phyloP scores from a whole-genome alignment of 1,140 invertebrate genomes.

The Chironomus tepperi region DNA sequence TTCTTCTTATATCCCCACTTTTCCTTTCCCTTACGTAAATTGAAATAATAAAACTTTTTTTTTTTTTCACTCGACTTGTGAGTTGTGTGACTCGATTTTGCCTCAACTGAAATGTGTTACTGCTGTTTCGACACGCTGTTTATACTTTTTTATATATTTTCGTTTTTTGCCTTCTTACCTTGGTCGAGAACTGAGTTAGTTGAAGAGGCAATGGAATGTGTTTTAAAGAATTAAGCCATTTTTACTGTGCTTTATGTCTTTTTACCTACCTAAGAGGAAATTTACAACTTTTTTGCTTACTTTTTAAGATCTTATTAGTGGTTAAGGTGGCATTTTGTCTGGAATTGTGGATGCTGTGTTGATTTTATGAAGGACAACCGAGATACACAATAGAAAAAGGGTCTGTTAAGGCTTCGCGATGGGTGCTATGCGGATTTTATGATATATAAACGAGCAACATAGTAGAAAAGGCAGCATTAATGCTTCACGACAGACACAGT shows the following conservation, averaged over 20 bases:
- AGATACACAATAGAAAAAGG: too few species aligned
- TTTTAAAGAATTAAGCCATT: conserved; percentile 2
- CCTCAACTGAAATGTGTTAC: neutral
- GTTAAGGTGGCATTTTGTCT: too few species aligned
- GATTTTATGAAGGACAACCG: too few species aligned
- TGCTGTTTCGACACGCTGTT: conserved; percentile 16
- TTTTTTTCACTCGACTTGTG: conserved; percentile 6
- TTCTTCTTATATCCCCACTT: neutral
- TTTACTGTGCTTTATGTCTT: conserved; percentile 3
- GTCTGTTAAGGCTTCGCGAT: too few species aligned
- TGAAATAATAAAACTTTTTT: conserved; percentile 24
- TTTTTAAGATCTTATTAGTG: too few species aligned
- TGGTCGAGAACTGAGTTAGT: too few species aligned
- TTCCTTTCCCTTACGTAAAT: neutral
- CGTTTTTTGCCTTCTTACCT: too few species aligned
- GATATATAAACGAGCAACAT: too few species aligned
- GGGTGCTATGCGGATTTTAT: too few species aligned
- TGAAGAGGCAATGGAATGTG: neutral
- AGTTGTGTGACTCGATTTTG: conserved; percentile 1
- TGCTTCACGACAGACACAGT: too few species aligned
- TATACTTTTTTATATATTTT: neutral
- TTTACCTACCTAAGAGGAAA: neutral
- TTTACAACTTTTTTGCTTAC: neutral
- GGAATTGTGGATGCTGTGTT: too few species aligned
- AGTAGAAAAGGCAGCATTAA: too few species aligned